A percentile compares a stretch with the other conserved stretches of the same genome.
These are phyloP conservation scores for Orestias chungarensis DNA, from an alignment of 2,797 vertebrate species.

Conservation along the genomic window DNA sequence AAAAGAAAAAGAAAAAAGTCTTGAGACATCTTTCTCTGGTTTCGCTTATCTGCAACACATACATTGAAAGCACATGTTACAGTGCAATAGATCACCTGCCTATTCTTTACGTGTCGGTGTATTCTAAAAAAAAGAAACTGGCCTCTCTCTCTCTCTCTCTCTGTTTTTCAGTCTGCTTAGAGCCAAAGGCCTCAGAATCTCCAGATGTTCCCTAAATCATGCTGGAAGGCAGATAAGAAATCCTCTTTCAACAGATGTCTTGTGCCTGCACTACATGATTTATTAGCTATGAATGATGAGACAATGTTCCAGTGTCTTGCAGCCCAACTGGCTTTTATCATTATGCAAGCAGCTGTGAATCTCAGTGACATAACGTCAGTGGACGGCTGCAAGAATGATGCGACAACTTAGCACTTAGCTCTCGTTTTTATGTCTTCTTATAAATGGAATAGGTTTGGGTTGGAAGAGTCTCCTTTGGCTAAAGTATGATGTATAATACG, in stretches of 20 bases:
- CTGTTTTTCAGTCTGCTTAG: constrained; percentile 30
- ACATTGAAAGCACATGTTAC: constrained; percentile 24
- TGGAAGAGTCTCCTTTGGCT: constrained; percentile 18
- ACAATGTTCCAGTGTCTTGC: constrained; percentile 57
- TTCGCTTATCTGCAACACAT: constrained; percentile 26
- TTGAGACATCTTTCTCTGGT: constrained; percentile 18
- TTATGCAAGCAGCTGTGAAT: constrained; percentile 67
- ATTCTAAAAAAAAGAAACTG: constrained; percentile 47
- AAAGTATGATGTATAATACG: constrained; percentile 2
- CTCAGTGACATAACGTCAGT: constrained; percentile 63
- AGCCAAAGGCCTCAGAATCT: constrained; percentile 58
- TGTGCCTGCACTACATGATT: constrained; percentile 58
- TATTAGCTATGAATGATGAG: constrained; percentile 71
- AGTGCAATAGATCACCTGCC: constrained; percentile 49
- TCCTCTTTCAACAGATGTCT: constrained; percentile 67
- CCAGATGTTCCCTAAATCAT: constrained; percentile 65
- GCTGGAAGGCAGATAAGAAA: constrained; percentile 67
- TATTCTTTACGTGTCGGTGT: constrained; percentile 50
- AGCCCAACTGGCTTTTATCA: constrained; percentile 61
- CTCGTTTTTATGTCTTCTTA: constrained; percentile 26
- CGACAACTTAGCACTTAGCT: constrained; percentile 31
- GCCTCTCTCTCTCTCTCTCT: constrained; percentile 45
- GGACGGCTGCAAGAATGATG: constrained; percentile 43
- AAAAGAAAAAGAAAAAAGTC: constrained; percentile 32
- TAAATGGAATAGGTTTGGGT: constrained; percentile 30